Evolutionary conservation across 2,113 vertebrate genomes (phyloP).

Genomic region (Chaetops frenatus): DNA sequence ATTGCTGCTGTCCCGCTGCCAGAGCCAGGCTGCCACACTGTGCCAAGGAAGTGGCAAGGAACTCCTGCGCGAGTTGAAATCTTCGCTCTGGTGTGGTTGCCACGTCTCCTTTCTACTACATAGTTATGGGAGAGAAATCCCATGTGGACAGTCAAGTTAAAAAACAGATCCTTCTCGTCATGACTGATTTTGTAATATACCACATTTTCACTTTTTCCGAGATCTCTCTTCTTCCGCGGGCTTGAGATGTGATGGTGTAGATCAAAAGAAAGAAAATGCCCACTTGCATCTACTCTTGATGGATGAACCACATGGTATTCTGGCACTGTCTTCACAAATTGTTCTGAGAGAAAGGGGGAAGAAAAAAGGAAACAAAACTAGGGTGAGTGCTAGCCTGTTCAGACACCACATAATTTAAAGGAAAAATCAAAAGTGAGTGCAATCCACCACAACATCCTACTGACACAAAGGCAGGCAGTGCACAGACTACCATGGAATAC

Average conservation of each 20-base stretch:
- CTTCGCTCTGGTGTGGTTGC: conserved; percentile 69
- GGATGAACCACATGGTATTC: conserved; percentile 82
- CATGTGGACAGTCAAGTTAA: conserved; percentile 82
- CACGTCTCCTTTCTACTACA: conserved; percentile 79
- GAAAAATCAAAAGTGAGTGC: neutral
- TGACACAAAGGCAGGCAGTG: neutral
- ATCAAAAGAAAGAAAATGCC: conserved; percentile 82
- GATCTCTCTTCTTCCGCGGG: conserved; percentile 72
- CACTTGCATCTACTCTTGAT: conserved; percentile 73
- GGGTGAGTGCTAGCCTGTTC: neutral
- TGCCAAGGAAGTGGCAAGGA: conserved; percentile 84
- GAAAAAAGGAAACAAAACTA: neutral
- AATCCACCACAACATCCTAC: neutral
- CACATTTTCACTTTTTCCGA: conserved; percentile 18
- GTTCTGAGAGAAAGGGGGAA: conserved; percentile 52
- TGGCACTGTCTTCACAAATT: conserved; percentile 68
- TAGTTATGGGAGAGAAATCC: conserved; percentile 81
- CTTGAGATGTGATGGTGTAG: conserved; percentile 68
- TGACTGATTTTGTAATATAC: conserved; percentile 84
- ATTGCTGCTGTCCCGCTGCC: conserved; percentile 76
- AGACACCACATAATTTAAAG: neutral
- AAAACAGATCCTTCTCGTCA: conserved; percentile 73
- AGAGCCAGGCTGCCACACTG: conserved; percentile 45
- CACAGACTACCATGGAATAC: neutral
- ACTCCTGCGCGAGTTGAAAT: conserved; percentile 12